Percentiles rank a stretch among this genome's conserved stretches.
Evolutionary conservation across 2,888 invertebrate species (phyloP).

Genomic region (Chelonus formosanus): DNA sequence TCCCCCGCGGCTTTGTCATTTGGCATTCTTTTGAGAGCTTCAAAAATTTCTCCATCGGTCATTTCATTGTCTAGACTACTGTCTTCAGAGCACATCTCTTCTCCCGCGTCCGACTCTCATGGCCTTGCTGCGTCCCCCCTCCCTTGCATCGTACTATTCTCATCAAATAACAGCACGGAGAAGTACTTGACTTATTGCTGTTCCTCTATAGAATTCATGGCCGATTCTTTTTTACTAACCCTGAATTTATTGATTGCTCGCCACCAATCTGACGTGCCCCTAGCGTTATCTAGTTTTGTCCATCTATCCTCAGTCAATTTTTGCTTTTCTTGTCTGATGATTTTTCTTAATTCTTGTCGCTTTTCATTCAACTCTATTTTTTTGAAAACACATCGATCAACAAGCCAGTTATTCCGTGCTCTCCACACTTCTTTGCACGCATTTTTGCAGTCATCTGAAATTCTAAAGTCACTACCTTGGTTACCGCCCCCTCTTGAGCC

Average conservation of each 20-base stretch:
- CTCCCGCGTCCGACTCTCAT: background rate
- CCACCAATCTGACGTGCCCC: background rate
- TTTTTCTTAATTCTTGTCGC: background rate
- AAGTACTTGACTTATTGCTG: background rate
- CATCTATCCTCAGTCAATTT: background rate
- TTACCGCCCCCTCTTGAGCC: no score
- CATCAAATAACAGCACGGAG: background rate
- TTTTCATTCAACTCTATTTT: slow-evolving; percentile 21
- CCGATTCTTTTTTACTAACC: background rate
- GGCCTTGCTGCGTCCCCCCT: background rate
- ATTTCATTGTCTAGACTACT: background rate
- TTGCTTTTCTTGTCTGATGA: background rate
- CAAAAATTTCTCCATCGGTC: background rate
- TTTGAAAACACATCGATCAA: background rate
- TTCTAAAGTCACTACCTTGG: background rate
- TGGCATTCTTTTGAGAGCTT: background rate
- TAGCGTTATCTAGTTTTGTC: slow-evolving; percentile 2
- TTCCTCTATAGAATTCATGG: slow-evolving; percentile 19
- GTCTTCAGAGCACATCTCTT: background rate
- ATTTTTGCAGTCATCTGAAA: slow-evolving; percentile 12
- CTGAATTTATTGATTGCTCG: slow-evolving; percentile 2
- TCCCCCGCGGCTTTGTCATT: slow-evolving; percentile 15
- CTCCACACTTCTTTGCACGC: slow-evolving; percentile 11
- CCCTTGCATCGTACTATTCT: background rate
- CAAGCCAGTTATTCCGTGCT: background rate